Conservation (phyloP, 2,113 vertebrate species). For the Channa maculata region DNA sequence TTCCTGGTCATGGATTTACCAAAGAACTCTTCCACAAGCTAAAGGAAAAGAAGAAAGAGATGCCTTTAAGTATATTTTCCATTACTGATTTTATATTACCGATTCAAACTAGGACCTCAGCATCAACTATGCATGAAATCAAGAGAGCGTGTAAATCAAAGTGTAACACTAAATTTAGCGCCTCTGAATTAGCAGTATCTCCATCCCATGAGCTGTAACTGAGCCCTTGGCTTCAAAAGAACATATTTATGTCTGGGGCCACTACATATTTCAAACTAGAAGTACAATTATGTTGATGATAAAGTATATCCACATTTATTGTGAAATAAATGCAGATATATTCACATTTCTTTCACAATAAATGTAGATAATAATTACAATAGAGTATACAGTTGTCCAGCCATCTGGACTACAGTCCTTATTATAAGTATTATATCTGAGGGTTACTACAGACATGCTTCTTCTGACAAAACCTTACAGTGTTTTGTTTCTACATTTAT, state of each 20-base stretch:
- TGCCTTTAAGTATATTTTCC: not conserved
- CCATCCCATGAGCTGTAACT: not conserved
- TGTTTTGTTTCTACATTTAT: not conserved
- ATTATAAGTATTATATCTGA: not conserved
- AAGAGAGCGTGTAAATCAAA: not conserved
- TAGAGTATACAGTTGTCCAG: not conserved
- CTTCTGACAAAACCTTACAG: not conserved
- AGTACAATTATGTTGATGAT: constrained; percentile 10
- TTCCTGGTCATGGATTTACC: constrained; percentile 71
- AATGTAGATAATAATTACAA: too few species aligned
- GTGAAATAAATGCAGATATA: too few species aligned
- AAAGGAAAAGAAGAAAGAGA: not conserved
- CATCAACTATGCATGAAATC: not conserved
- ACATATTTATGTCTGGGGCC: not conserved
- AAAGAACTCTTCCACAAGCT: constrained; percentile 60
- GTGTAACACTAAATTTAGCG: constrained; percentile 9
- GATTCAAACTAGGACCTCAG: not conserved
- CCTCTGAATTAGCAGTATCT: constrained; percentile 3
- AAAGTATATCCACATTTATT: not conserved
- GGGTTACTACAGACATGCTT: not conserved
- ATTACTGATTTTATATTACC: not conserved
- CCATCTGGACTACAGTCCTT: not conserved
- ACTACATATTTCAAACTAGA: not conserved
- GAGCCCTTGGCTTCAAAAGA: not conserved
- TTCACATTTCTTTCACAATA: too few species aligned